These are phyloP conservation scores for Oscheius sp. DNA, from an alignment of 1,140 invertebrate genomes.

Conservation along the genomic window DNA sequence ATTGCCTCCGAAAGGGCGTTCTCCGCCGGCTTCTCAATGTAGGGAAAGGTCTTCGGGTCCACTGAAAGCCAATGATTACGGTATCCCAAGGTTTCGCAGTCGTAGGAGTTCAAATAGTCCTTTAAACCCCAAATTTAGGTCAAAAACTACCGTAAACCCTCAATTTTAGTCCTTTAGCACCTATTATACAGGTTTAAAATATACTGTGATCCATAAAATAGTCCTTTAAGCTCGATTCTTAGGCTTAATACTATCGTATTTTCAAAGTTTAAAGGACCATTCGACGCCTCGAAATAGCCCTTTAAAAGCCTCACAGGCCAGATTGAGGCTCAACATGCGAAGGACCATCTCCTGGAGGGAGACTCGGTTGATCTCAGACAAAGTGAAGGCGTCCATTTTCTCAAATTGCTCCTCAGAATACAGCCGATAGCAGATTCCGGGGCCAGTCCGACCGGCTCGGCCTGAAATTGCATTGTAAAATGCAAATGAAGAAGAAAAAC, in stretches of 20 bases:
- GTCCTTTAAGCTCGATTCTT: too few relatives aligned
- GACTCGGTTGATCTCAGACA: conserved; percentile 86
- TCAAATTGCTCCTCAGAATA: conserved; percentile 80
- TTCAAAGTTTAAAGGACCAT: too few relatives aligned
- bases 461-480: conserved; percentile 68
- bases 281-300: too few relatives aligned
- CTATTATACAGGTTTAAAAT: conserved; percentile 13
- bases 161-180: too few relatives aligned
- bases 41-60: conserved; percentile 73
- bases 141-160: too few relatives aligned
- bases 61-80: too few relatives aligned
- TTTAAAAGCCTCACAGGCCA: conserved; percentile 66
- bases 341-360: conserved; percentile 86
- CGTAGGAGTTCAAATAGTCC: too few relatives aligned
- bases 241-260: too few relatives aligned
- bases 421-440: conserved; percentile 71
- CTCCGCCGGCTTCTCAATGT: conserved; percentile 80
- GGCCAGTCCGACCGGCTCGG: conserved; percentile 66
- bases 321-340: conserved; percentile 89
- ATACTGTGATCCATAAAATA: neutral
- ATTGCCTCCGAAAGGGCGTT: conserved; percentile 81
- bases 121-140: too few relatives aligned
- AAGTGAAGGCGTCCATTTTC: conserved; percentile 74
- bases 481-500: conserved; percentile 6
- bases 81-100: too few relatives aligned